Evolutionary conservation across 2,113 vertebrate species (phyloP), one percentile per base, ranked within the genome.

Genomic region (Oncorhynchus kisutch): DNA sequence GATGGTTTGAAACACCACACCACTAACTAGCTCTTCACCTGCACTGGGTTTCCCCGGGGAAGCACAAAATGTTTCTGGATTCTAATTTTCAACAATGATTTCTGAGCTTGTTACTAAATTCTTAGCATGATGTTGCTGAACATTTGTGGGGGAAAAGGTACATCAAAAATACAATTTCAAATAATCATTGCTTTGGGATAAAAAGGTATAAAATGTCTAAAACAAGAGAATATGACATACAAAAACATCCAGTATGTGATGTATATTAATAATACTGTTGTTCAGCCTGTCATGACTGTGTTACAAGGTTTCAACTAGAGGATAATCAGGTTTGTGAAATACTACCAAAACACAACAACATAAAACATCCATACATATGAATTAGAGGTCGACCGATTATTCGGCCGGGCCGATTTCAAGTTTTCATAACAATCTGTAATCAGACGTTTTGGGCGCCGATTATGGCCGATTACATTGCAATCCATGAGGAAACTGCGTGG

Each of bases 21-120:
- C 80, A 67, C 78, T 70, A 54, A 80, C 78, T 81, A 75, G 60
- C 73, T 81, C 81, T 82, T 87, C 73, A 84, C 75, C 77, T 81
- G 68, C 71, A 74, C 65, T 6, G 24, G 11, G 73, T 83, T 76
- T 78, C 73, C 25, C 51, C 51, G 4, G 66, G 57, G 24, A 80
- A 77, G 85, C 71, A 62, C 68, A 78, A 82, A 81, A 76, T 76
- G 70, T 78, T 80, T 72, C 81, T 83, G 84, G 66, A 67, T 51
- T 49, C 68, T 39, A 34, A 49, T 62, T 73, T 77, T 78, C 57
- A 31, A 72, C 54, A 49, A 76, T 7, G 59, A 54, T 16, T n/a
- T 62, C 18, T 62, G 9, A 62, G 16, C 16, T 54, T 54, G 51
- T 54, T 54, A 18, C 51, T 54, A 22, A 16, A 62, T 24, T 62